Percentiles rank a stretch among this genome's conserved stretches.
phyloP scores from a whole-genome alignment of 2,888 invertebrate species.

The Diaphora mendica region DNA sequence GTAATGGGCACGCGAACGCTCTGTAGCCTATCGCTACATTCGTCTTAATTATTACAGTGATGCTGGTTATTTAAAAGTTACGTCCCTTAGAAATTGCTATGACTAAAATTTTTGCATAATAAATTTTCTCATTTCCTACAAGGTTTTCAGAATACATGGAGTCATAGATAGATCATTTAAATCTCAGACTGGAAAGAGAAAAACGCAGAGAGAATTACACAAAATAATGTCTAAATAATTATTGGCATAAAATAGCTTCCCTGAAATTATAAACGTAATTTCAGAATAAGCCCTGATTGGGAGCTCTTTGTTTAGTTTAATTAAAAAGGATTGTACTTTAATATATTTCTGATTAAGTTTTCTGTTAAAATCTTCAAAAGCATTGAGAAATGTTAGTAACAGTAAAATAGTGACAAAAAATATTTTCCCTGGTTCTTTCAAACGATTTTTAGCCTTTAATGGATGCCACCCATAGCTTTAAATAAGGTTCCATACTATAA shows the following conservation, averaged over 20 bases:
- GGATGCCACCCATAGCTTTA: too few relatives aligned
- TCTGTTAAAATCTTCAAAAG: background rate
- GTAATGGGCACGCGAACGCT: too few relatives aligned
- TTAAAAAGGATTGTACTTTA: slow-evolving; percentile 30
- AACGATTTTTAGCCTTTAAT: background rate
- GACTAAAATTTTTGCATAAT: too few relatives aligned
- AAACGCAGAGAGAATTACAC: background rate
- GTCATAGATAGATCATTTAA: too few relatives aligned
- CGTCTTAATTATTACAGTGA: too few relatives aligned
- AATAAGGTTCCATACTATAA: background rate
- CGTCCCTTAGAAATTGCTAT: too few relatives aligned
- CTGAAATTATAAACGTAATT: slow-evolving; percentile 31
- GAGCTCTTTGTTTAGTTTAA: slow-evolving; percentile 36
- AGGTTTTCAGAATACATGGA: too few relatives aligned
- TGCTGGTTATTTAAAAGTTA: too few relatives aligned
- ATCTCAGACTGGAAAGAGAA: too few relatives aligned
- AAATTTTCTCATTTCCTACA: too few relatives aligned
- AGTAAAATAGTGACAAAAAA: background rate
- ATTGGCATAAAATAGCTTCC: background rate
- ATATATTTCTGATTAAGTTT: background rate
- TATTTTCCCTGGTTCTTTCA: background rate
- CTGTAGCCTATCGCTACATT: too few relatives aligned
- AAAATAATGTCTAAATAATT: slow-evolving; percentile 24
- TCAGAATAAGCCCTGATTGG: slow-evolving; percentile 31
- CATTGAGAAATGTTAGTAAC: background rate